These are phyloP conservation scores for Ramphastos sulfuratus DNA, from an alignment of 2,113 vertebrate species.

Conservation along the genomic window DNA sequence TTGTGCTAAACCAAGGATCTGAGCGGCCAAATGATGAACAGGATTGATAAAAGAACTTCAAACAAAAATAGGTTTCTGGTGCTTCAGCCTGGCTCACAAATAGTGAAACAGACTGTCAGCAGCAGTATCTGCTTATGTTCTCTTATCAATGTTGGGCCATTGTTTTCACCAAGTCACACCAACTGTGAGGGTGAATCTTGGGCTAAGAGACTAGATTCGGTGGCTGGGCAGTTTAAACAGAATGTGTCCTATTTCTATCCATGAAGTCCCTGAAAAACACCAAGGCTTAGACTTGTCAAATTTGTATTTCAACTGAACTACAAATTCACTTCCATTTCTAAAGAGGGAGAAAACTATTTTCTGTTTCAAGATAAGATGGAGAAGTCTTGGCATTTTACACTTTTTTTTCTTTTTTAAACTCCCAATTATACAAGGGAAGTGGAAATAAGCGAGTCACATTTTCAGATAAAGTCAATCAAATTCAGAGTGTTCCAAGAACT, in stretches of 20 bases:
- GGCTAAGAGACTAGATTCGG: not conserved
- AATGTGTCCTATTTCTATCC: not conserved
- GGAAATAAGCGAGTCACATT: not conserved
- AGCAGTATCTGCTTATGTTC: not conserved
- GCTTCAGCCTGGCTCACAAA: not conserved
- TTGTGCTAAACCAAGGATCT: not conserved
- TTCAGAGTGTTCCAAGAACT: not conserved
- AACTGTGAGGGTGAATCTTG: not conserved
- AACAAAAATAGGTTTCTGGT: not conserved
- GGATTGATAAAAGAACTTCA: not conserved
- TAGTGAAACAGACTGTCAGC: not conserved
- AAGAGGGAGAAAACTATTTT: not conserved
- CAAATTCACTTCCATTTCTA: not conserved
- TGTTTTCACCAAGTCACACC: not conserved
- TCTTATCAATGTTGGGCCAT: not conserved
- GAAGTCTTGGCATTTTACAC: not conserved
- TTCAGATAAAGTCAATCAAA: not conserved
- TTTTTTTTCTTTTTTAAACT: not conserved
- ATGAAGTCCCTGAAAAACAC: not conserved
- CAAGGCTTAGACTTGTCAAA: not conserved
- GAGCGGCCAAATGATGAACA: not conserved
- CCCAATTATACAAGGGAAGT: not conserved
- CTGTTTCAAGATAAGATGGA: not conserved
- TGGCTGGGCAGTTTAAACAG: not conserved
- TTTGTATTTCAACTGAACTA: not conserved